Base-by-base conservation (phyloP, 2,888 invertebrate species). In the Bibio marci region DNA sequence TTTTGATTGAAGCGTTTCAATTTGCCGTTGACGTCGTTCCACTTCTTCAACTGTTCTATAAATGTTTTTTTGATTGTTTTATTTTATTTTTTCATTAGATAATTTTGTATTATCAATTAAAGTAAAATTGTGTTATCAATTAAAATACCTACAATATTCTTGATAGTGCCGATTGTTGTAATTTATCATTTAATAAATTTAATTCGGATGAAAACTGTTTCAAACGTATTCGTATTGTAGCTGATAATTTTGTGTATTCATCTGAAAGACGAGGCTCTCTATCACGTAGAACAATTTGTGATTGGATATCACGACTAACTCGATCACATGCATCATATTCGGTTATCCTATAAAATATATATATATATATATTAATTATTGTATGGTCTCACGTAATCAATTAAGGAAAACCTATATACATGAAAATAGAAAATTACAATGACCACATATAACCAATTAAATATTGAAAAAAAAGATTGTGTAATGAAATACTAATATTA, bases 271-370 rank as follows among this genome's bases (percentile, higher is more conserved):
- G 65, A 25, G 63, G 54, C 44, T 69, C 63, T 44, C 62, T 61
- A 45, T 71, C 69, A 37, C 77, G 61, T 39, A 64, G 52, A 1
- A 68, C 67, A 8, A 79, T 50, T 49, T 72, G 69, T 41, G 70
- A 70, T 59, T 73, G 70, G 35, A 78, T 71, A 47, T 74, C 70
- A 34, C 72, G 63, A 48, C 67, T 69, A 17, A 77, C 53, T 43
- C 70, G 70, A 49, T 76, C 73, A 48, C 77, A 77, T 1, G 73
- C 69, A 48, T 76, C 76, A 54, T 71, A 68, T 51, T 78, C 77
- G 0, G 65, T 54, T 12, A 74, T 57, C 78, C 77, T 77, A 44
- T 30, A 52, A n/a, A n/a, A n/a, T n/a, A n/a, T n/a, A n/a, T n/a
- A n/a, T n/a, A n/a, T n/a, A n/a, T n/a, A n/a, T n/a, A n/a, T n/a